Evolutionary conservation across 1,140 invertebrate species (phyloP).

Genomic region (Scaptodrosophila lebanonensis): DNA sequence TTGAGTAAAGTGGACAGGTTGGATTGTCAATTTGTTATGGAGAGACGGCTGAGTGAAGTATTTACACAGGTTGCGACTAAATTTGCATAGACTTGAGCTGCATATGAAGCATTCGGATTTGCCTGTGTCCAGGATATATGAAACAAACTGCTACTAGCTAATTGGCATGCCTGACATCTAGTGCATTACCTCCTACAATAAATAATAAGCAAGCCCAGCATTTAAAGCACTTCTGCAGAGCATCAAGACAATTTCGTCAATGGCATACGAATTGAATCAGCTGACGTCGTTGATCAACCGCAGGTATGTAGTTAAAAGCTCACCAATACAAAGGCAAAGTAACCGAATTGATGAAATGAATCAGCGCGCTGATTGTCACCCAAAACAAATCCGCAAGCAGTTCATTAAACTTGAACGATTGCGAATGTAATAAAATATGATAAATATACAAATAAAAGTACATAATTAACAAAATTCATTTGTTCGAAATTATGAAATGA

Average conservation of each 20-base stretch:
- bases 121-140: slow-evolving; percentile 27
- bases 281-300: slow-evolving; percentile 9
- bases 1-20: slow-evolving; percentile 29
- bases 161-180: slow-evolving; percentile 45
- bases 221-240: slow-evolving; percentile 37
- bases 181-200: slow-evolving; percentile 32
- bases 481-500: too few species aligned
- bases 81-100: too few species aligned
- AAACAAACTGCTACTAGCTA: slow-evolving; percentile 32
- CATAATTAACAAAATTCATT: too few species aligned
- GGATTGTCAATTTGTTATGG: too few species aligned
- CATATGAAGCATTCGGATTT: too few species aligned
- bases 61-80: too few species aligned
- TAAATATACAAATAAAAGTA: slow-evolving; percentile 38
- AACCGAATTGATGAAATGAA: slow-evolving; percentile 43
- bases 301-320: not conserved
- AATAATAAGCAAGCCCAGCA: slow-evolving; percentile 44
- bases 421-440: slow-evolving; percentile 43
- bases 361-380: slow-evolving; percentile 60
- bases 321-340: slow-evolving; percentile 38
- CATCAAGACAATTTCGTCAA: slow-evolving; percentile 46
- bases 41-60: too few species aligned
- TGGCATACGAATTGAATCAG: slow-evolving; percentile 53
- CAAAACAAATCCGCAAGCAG: slow-evolving; percentile 56
- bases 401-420: slow-evolving; percentile 55